These are phyloP conservation scores for Tamandua tetradactyla DNA, from an alignment of 2,797 vertebrate genomes.

Conservation along the genomic window DNA sequence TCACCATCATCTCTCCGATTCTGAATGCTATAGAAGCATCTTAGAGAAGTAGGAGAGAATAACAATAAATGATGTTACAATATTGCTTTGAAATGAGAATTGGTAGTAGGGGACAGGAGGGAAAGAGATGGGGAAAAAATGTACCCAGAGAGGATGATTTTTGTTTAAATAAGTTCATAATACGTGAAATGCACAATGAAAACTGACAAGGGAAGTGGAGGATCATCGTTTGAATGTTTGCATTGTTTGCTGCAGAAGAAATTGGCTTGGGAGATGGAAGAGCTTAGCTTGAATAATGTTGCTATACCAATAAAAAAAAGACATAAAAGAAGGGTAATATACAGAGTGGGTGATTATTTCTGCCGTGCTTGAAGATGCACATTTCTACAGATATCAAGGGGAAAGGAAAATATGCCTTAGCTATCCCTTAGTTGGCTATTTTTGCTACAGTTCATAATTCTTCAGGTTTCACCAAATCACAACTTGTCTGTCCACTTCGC, in stretches of 20 bases:
- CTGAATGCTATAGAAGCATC: conserved; percentile 65
- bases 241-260: conserved; percentile 54
- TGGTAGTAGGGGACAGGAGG: conserved; percentile 46
- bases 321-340: conserved; percentile 42
- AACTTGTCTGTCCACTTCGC: not conserved
- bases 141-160: conserved; percentile 67
- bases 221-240: conserved; percentile 71
- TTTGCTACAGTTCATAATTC: conserved; percentile 66
- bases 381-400: conserved; percentile 48
- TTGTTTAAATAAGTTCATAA: conserved; percentile 73
- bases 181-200: conserved; percentile 25
- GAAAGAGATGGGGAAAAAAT: conserved; percentile 64
- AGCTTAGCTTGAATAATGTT: conserved; percentile 30
- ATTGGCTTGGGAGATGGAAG: conserved; percentile 70
- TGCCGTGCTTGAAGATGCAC: conserved; percentile 11
- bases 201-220: conserved; percentile 74
- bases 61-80: conserved; percentile 60
- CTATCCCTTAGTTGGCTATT: conserved; percentile 46
- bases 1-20: not conserved
- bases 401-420: conserved; percentile 57
- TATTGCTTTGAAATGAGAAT: conserved; percentile 61
- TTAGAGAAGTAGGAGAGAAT: conserved; percentile 58
- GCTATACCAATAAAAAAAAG: conserved; percentile 74
- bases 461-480: conserved; percentile 53
- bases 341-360: conserved; percentile 50